Conservation (phyloP, 2,797 vertebrate genomes). For the Diplodus sargus region DNA sequence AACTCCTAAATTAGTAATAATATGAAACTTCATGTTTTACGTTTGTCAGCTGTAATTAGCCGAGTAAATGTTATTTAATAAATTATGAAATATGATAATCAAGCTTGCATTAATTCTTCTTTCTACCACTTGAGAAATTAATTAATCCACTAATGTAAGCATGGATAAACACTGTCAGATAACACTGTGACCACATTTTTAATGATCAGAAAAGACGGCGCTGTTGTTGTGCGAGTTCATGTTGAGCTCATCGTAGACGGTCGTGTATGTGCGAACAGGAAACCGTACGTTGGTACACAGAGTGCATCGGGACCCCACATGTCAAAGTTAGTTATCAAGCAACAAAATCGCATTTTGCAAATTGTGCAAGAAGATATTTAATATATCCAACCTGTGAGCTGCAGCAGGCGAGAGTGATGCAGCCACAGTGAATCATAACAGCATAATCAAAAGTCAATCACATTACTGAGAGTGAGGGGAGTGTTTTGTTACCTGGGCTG, state of each 20-base stretch:
- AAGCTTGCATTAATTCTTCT: background rate
- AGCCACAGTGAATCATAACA: conserved; percentile 23
- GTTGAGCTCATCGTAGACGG: conserved; percentile 5
- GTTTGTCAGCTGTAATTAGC: background rate
- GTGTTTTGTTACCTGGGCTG: conserved; percentile 23
- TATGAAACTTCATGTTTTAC: background rate
- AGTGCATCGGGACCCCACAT: background rate
- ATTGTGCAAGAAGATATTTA: conserved; percentile 22
- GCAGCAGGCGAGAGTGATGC: conserved; percentile 13
- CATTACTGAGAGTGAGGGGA: conserved; percentile 33
- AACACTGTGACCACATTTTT: background rate
- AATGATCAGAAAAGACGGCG: conserved; percentile 4
- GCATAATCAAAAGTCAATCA: conserved; percentile 41
- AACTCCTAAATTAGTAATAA: background rate
- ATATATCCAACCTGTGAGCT: conserved; percentile 23
- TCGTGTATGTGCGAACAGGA: conserved; percentile 31
- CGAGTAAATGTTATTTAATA: conserved; percentile 6
- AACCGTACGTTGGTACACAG: conserved; percentile 30
- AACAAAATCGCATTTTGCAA: conserved; percentile 13
- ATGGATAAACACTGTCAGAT: background rate
- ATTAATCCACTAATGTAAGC: background rate
- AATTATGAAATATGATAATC: conserved; percentile 1
- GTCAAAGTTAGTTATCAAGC: background rate
- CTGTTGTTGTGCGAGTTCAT: background rate
- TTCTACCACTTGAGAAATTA: background rate